Conservation (phyloP, 2,797 vertebrate genomes). For the Acropternis orthonyx region DNA sequence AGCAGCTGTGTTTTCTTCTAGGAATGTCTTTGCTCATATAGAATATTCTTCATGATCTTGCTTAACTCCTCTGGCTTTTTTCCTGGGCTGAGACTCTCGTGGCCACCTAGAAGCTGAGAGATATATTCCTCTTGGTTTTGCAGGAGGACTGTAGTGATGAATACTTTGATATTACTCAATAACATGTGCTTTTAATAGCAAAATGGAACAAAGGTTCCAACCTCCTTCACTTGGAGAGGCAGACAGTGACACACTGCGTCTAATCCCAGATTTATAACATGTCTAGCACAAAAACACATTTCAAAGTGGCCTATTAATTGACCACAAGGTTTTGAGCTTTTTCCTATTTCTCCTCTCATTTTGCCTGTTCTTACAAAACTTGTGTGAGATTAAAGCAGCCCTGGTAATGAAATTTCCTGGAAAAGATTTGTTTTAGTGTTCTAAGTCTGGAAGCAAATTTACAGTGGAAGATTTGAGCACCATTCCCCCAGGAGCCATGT, state of each 20-base stretch:
- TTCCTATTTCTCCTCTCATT: not conserved
- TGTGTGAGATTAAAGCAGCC: not conserved
- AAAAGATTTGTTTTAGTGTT: not conserved
- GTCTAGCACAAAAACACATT: not conserved
- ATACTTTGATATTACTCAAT: not conserved
- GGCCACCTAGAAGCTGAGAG: conserved; percentile 2
- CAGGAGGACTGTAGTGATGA: not conserved
- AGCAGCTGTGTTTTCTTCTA: not conserved
- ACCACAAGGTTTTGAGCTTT: not conserved
- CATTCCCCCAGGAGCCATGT: not conserved
- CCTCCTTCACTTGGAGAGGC: not conserved
- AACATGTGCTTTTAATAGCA: conserved; percentile 48
- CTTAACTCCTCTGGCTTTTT: not conserved
- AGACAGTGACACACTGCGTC: not conserved
- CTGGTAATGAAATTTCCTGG: not conserved
- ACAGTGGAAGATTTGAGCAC: not conserved
- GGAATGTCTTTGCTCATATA: not conserved
- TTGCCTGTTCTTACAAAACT: not conserved
- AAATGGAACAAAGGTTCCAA: not conserved
- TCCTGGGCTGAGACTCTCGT: not conserved
- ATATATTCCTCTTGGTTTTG: not conserved
- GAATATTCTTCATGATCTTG: not conserved
- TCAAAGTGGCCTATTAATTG: not conserved
- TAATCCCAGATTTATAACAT: not conserved
- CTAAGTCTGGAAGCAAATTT: not conserved